Conservation (phyloP, 1,140 invertebrate genomes). For the Sogatella furcifera region DNA sequence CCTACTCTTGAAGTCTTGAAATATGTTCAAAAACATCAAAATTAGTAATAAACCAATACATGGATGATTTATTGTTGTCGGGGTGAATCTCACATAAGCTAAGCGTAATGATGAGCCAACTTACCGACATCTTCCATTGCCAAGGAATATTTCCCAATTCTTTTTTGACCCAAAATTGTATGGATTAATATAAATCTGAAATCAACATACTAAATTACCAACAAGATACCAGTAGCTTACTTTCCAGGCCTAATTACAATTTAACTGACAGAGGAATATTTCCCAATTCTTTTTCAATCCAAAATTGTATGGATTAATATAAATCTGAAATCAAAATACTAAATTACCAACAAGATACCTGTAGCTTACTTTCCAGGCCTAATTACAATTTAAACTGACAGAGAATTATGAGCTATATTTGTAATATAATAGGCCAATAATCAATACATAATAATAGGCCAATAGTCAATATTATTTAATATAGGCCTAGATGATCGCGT, state of each 20-base stretch:
- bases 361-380: too few relatives aligned
- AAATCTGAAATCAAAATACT: slow-evolving; percentile 36
- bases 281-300: slow-evolving; percentile 78
- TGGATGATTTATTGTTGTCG: background rate
- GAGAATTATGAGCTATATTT: background rate
- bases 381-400: too few relatives aligned
- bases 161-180: slow-evolving; percentile 75
- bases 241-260: too few relatives aligned
- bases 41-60: too few relatives aligned
- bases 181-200: slow-evolving; percentile 64
- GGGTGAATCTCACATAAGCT: too few relatives aligned
- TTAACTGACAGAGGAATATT: too few relatives aligned
- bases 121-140: slow-evolving; percentile 57
- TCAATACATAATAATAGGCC: background rate
- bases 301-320: slow-evolving; percentile 83
- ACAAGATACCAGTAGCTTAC: too few relatives aligned
- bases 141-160: slow-evolving; percentile 85
- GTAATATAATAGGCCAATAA: too few relatives aligned
- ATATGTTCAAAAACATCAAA: too few relatives aligned
- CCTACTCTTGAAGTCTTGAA: too few relatives aligned
- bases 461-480: background rate
- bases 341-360: too few relatives aligned
- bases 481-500: background rate
- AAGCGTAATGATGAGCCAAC: background rate
- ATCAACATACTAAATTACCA: background rate